Evolutionary conservation across 2,888 invertebrate genomes (phyloP), one percentile per base, ranked within the genome.

Genomic region (Mycalesis mineus): DNA sequence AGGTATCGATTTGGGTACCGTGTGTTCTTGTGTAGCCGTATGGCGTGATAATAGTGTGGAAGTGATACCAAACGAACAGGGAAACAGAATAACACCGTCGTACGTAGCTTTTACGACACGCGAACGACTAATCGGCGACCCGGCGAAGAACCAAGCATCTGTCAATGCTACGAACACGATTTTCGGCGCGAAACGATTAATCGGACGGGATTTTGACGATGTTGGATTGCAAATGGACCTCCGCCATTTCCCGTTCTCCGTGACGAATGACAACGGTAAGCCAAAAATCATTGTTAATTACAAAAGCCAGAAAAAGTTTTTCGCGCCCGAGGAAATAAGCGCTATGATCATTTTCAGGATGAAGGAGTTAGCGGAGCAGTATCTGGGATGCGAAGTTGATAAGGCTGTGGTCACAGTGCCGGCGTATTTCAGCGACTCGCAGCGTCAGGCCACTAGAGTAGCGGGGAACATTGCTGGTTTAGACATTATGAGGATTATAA

Each of bases 401-500:
- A 77, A 77, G 33, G 85, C 83, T 0, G 86, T 87, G 15, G 73
- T 87, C 1, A 83, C 85, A 1, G 86, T 86, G 6, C 86, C 86
- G 0, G 82, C 83, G 37, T 82, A 84, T 66, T 86, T 85, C 61
- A 83, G 75, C 47, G 78, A 83, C 54, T 65, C 77, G 0, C 86
- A 87, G 53, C 72, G 85, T 0, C 79, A 82, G 52, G 82, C 84
- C 0, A 84, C 82, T 1, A 75, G 71, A 54, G 59, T 70, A 0
- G 85, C 85, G 2, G 85, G 76, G 0, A 58, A 66, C 0, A 74
- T 84, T 29, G 85, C 83, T 3, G 86, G 85, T 1, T 64, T 87
- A 1, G 74, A 85, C 37, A 71, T 87, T 0, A 55, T 85, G 1
- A 72, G 78, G 36, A 77, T 86, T 1, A 73, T 80, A 0, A 86